Base-by-base conservation (phyloP, 2,797 vertebrate genomes). In the Falco novaeseelandiae region DNA sequence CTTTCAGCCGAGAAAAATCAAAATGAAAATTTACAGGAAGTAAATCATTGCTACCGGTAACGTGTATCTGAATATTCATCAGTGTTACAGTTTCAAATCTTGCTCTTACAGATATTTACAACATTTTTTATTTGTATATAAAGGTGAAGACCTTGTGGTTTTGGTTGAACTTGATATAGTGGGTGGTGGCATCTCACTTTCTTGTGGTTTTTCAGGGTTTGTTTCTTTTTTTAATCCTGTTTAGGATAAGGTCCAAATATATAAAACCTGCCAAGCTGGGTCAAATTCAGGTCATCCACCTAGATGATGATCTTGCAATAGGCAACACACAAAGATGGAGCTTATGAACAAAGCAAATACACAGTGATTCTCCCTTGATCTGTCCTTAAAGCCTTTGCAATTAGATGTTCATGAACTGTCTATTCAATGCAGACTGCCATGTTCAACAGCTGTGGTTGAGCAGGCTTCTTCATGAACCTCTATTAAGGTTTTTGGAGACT, bases 171-270 rank as follows among this genome's bases (percentile, higher is more conserved):
- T 71, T 85, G 13, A 23, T 51, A 21, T 4, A 38, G 9, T 18
- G 5, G 18, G 52, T 62, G 6, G 27, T 17, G 44, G 4, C 13
- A 51, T 30, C 3, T 30, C 8, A 5, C 6, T 38, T 25, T 8
- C 0, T 30, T 30, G 6, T 1, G 40, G 3, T 27, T 27, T 7
- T 1, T 17, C 6, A 12, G 38, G 12, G 38, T 19, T 19, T 23
- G 34, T 11, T 29, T 9, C 27, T 19, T 21, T 19, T 48, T 21
- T 57, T 10, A 29, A 29, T 23, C 12, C 3, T 65, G 8, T 78
- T 86, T 52, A 63, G 10, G 8, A 27, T 76, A 79, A 69, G 0
- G 5, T 46, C 17, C 13, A 51, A 6, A 1, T 6, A n/a, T 29
- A 25, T 27, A 72, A 80, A 26, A 51, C 8, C 10, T 62, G 10